Base-by-base conservation (phyloP, 2,113 vertebrate species). In the Sinocyclocheilus anshuiensis region DNA sequence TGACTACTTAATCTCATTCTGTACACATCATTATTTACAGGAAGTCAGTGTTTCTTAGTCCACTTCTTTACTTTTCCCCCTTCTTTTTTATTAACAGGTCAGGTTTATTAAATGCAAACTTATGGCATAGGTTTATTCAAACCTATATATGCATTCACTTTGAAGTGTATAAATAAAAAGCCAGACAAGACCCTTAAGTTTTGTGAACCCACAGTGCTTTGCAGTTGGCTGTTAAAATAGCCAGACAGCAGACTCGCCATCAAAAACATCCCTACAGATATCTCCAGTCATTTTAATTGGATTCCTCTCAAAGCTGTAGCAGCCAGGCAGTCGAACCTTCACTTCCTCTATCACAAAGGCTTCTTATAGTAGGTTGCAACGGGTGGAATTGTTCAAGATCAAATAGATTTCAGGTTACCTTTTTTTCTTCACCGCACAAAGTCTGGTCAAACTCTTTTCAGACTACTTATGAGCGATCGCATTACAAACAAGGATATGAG, bases 231-330 rank as follows among this genome's bases (percentile, higher is more conserved):
- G 79, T 26, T 48, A 69, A 75, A 76, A 67, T 45, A 82, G 84
- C 90, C 90, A 90, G 88, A 90, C 81, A 61, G 53, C 33, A 16
- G 63, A 53, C 33, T 78, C 20, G 15, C 48, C 48, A 20, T 63
- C 61, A 89, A 18, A 69, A 45, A 82, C 84, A 36, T 61, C 77
- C 63, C 20, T 45, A 78, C 63, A 18, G 72, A 50, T 63, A 15
- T 55, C 55, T 22, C 65, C 83, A 87, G 89, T 90, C 90, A 86
- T 79, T 92, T 80, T 93, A 93, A 94, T 92, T 93, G 92, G 93
- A 74, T 93, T 85, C 86, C 26, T 69, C 59, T 57, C 57, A 83
- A 86, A 69, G 61, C 65, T 90, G 83, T 77, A 89, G 90, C 90
- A 91, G 92, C 88, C 90, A 81, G 85, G 77, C 79, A 88, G 90